Conservation (phyloP, 2,888 invertebrate genomes). For the Acanthoscelides obtectus region DNA sequence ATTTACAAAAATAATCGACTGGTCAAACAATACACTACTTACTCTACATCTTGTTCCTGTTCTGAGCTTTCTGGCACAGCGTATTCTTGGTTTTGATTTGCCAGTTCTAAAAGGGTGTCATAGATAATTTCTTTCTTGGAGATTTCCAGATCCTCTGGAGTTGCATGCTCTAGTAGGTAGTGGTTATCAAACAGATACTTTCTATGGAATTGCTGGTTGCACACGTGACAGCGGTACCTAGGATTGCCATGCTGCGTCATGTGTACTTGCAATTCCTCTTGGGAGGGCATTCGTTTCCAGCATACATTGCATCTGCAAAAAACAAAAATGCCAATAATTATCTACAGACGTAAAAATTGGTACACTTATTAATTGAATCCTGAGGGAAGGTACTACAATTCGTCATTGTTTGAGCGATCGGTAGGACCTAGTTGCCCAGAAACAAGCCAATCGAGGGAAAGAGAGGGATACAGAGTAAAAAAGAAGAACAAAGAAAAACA, state of each 20-base stretch:
- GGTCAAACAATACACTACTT: not conserved
- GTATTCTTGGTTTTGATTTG: slow-evolving; percentile 8
- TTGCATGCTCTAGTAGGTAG: slow-evolving; percentile 16
- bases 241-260: slow-evolving; percentile 17
- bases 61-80: not conserved
- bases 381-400: too few species aligned
- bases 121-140: slow-evolving; percentile 20
- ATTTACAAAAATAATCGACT: not conserved
- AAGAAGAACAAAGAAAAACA: too few species aligned
- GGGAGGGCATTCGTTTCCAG: slow-evolving; percentile 17
- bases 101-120: slow-evolving; percentile 17
- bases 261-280: slow-evolving; percentile 19
- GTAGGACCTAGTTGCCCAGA: too few species aligned
- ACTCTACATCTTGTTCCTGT: not conserved
- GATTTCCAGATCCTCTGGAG: slow-evolving; percentile 16
- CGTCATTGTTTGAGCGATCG: too few species aligned
- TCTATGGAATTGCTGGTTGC: slow-evolving; percentile 20
- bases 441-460: too few species aligned
- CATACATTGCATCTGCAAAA: slow-evolving; percentile 19
- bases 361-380: too few species aligned
- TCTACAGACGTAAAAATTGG: too few species aligned
- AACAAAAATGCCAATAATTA: too few species aligned
- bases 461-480: too few species aligned
- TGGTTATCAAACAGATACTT: slow-evolving; percentile 22
- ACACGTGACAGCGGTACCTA: slow-evolving; percentile 20